A percentile compares a stretch with the other conserved stretches of the same genome.
phyloP scores from a whole-genome alignment of 2,888 invertebrate genomes.

The Atrina japonica region DNA sequence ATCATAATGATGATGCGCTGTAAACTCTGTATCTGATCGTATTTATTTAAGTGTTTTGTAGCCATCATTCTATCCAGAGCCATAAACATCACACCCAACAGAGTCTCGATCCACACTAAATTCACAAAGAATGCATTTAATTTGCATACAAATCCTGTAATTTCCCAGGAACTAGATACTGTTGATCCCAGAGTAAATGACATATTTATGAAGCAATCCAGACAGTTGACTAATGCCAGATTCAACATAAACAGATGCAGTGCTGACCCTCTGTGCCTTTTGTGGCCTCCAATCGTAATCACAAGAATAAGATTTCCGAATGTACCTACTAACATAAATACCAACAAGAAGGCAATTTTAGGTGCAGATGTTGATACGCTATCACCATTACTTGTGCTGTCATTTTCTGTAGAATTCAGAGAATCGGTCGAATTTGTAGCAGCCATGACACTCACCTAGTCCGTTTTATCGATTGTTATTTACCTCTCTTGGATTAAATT shows the following conservation, averaged over 20 bases:
- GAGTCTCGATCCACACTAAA: slow-evolving; percentile 60
- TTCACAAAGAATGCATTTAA: slow-evolving; percentile 70
- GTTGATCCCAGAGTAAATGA: slow-evolving; percentile 68
- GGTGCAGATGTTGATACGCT: slow-evolving; percentile 46
- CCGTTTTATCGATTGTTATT: too few species aligned
- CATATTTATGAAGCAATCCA: slow-evolving; percentile 73
- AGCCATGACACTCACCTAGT: slow-evolving; percentile 11
- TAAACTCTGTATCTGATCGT: slow-evolving; percentile 56
- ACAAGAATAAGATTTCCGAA: slow-evolving; percentile 69
- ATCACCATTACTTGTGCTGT: slow-evolving; percentile 16
- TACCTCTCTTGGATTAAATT: too few species aligned
- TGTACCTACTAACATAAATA: slow-evolving; percentile 69
- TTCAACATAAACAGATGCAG: slow-evolving; percentile 69
- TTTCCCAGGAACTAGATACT: slow-evolving; percentile 63
- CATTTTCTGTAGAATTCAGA: slow-evolving; percentile 7
- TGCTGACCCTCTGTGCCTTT: slow-evolving; percentile 52
- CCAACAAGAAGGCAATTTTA: slow-evolving; percentile 61
- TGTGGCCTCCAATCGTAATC: slow-evolving; percentile 65
- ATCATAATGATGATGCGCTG: slow-evolving; percentile 59
- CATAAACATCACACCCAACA: slow-evolving; percentile 61
- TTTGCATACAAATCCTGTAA: slow-evolving; percentile 64
- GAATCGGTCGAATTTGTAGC: slow-evolving; percentile 10
- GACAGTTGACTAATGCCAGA: slow-evolving; percentile 65
- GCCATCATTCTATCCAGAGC: slow-evolving; percentile 72
- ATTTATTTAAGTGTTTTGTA: slow-evolving; percentile 58